phyloP scores from a whole-genome alignment of 2,888 invertebrate genomes.

The Drosophila percnosoma region DNA sequence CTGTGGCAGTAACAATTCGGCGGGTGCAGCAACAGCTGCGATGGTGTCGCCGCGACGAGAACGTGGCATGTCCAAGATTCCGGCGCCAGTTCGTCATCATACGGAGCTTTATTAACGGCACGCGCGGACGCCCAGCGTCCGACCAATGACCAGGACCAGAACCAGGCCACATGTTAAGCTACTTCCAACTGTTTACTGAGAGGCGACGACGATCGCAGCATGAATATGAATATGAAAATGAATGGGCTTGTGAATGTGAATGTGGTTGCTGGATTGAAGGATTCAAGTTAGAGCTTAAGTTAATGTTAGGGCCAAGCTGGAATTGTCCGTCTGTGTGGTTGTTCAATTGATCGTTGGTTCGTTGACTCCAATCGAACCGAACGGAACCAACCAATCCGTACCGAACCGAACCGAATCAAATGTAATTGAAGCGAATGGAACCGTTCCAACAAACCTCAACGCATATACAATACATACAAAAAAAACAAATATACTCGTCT shows the following conservation, averaged over 20 bases:
- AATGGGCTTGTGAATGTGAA: conserved; percentile 11
- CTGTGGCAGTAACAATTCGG: conserved; percentile 82
- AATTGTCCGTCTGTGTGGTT: conserved; percentile 58
- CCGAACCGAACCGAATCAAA: conserved; percentile 34
- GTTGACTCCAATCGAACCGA: conserved; percentile 7
- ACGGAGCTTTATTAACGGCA: conserved; percentile 84
- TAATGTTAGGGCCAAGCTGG: conserved; percentile 58
- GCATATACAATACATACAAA: conserved; percentile 11
- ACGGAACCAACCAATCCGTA: conserved; percentile 25
- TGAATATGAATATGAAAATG: background rate
- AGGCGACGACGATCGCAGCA: conserved; percentile 7
- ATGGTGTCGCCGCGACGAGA: conserved; percentile 83
- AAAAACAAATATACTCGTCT: conserved; percentile 10
- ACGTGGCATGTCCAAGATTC: conserved; percentile 84
- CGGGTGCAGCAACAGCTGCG: conserved; percentile 5
- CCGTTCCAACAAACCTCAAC: conserved; percentile 58
- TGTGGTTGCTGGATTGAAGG: conserved; percentile 2
- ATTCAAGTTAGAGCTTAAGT: conserved; percentile 38
- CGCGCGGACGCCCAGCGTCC: conserved; percentile 67
- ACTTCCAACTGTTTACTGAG: conserved; percentile 60
- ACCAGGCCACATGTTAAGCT: conserved; percentile 36
- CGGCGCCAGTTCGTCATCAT: conserved; percentile 84
- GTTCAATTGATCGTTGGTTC: conserved; percentile 3
- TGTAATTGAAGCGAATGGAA: conserved; percentile 35
- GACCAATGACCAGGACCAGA: conserved; percentile 33